Evolutionary conservation across 2,888 invertebrate species (phyloP), one percentile per base, ranked within the genome.

Genomic region (Drosophila neotestacea): DNA sequence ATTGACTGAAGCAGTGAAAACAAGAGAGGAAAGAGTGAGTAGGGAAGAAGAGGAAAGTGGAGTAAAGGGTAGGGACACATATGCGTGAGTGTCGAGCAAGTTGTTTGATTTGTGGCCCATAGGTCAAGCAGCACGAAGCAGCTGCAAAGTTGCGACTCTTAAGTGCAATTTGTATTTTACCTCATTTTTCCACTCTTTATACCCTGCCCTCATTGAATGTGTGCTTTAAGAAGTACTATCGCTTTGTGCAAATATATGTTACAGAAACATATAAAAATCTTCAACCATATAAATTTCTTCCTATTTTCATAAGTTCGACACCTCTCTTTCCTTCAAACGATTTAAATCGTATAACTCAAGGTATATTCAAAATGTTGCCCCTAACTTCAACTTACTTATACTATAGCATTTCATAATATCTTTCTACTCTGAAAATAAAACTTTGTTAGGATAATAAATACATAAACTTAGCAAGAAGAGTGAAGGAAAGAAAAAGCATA

Each of bases 21-120:
- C 34, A 2, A 7, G 1, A 2, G 27, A 11, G 42, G n/a, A 2
- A 13, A 6, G 4, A 2, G 16, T 7, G 32, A 13, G 2, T 2
- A 13, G 41, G 38, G 34, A 16, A 5, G 34, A 4, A 13, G 32
- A 22, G 16, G 4, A 9, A 5, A 13, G 48, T 13, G 13, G 6
- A 48, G 6, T 11, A 34, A 22, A 22, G 48, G 34, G 22, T 7
- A 22, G 34, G 22, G 16, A 22, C 9, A 13, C 32, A 46, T n/a
- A 38, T 50, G 42, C 61, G 54, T 70, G 46, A 47, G 22, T 41
- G 47, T 34, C 16, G 42, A 39, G 42, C 41, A 10, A 54, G 32
- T 56, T 46, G 56, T 58, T 73, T 76, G 77, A 77, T 76, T 76
- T 76, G 77, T 58, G 41, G 72, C 59, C 77, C 77, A 47, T 38